phyloP scores from a whole-genome alignment of 1,140 invertebrate genomes.

The Leptestheria dahalacensis region DNA sequence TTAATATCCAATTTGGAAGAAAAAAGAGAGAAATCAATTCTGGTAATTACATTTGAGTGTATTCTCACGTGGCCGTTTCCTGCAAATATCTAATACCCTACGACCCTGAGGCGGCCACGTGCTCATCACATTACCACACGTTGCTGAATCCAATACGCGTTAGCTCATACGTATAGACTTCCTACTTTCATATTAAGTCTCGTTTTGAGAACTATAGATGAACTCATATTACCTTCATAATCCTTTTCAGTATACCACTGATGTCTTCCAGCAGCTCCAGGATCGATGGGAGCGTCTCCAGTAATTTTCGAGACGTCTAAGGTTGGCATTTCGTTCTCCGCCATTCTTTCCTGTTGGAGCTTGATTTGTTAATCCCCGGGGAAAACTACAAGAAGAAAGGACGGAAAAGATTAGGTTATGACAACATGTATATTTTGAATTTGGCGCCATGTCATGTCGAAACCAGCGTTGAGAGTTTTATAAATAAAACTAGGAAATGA shows the following conservation, averaged over 20 bases:
- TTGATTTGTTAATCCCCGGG: neutral
- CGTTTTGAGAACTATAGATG: no score
- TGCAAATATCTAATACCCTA: no score
- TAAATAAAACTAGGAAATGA: no score
- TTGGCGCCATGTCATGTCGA: no score
- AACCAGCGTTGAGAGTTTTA: no score
- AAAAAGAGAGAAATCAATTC: no score
- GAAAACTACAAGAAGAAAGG: neutral
- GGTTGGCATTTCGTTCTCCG: neutral
- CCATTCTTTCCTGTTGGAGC: neutral
- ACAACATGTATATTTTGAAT: no score
- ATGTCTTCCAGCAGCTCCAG: conserved; percentile 50
- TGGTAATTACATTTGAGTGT: no score
- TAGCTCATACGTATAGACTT: no score
- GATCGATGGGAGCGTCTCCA: conserved; percentile 55
- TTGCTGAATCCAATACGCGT: neutral
- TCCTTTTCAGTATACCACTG: conserved; percentile 70
- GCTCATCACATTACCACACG: neutral
- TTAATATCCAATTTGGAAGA: no score
- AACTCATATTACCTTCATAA: conserved; percentile 79
- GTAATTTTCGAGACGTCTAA: conserved; percentile 8
- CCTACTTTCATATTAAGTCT: no score
- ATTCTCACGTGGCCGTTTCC: no score
- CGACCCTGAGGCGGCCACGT: neutral
- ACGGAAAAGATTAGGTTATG: neutral